Evolutionary conservation across 30 jellyfish, hydroid and myxozoan genomes (phyloP).

Genomic region (Cassiopea andromeda): DNA sequence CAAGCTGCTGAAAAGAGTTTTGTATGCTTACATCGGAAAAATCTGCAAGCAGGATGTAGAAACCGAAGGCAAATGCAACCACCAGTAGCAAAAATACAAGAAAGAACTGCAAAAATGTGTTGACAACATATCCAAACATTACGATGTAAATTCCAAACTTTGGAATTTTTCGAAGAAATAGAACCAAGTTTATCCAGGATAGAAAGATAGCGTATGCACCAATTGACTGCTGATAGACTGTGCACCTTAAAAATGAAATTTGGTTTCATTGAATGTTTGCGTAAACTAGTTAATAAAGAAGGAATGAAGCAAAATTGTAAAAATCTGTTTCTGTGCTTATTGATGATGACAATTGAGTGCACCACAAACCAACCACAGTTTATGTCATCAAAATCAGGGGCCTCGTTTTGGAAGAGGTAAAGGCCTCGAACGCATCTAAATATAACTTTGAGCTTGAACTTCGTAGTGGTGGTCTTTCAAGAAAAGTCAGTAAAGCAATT

Average conservation of each 20-base stretch:
- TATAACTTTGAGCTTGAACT: too few species aligned
- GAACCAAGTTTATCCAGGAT: conserved; percentile 81
- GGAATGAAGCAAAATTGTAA: too few species aligned
- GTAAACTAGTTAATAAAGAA: too few species aligned
- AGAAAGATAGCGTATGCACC: conserved; percentile 86
- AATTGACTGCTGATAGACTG: conserved; percentile 75
- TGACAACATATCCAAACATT: conserved; percentile 80
- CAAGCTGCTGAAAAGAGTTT: neutral
- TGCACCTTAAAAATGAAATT: conserved; percentile 49
- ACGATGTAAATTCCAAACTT: conserved; percentile 88
- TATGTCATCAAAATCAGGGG: too few species aligned
- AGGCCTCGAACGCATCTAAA: too few species aligned
- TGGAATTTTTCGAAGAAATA: conserved; percentile 84
- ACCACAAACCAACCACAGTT: too few species aligned
- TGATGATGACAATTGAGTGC: too few species aligned
- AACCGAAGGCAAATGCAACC: conserved; percentile 83
- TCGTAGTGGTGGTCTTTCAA: too few species aligned
- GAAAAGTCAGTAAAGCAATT: too few species aligned
- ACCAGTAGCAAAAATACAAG: conserved; percentile 81
- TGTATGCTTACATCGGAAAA: conserved; percentile 20
- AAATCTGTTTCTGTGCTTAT: too few species aligned
- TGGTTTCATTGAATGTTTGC: too few species aligned
- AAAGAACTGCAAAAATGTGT: conserved; percentile 82
- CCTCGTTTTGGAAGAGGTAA: too few species aligned
- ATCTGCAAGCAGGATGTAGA: conserved; percentile 66